Conservation (phyloP, 2,113 vertebrate genomes). For the Percopsis transmontana region DNA sequence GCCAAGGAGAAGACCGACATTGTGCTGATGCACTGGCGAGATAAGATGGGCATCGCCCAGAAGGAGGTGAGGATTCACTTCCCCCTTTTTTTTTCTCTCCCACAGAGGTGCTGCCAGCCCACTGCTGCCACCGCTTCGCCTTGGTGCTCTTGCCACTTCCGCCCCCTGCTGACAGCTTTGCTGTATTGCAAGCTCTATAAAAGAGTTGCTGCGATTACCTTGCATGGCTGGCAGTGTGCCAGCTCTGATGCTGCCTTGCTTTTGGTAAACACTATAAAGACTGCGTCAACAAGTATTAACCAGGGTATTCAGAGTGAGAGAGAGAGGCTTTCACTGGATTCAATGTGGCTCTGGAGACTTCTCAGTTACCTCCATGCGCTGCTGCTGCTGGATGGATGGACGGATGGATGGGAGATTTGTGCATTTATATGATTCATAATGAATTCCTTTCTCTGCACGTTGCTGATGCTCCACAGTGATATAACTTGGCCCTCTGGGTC, state of each 20-base stretch:
- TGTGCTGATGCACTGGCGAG: slow-evolving; percentile 97
- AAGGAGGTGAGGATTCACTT: slow-evolving; percentile 87
- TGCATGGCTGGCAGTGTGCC: slow-evolving; percentile 29
- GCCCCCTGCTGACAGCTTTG: slow-evolving; percentile 35
- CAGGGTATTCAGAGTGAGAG: no score
- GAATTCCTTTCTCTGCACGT: background rate
- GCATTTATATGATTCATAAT: background rate
- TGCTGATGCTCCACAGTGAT: slow-evolving; percentile 5
- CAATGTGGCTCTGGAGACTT: no score
- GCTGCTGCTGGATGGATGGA: no score
- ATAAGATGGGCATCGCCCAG: slow-evolving; percentile 97
- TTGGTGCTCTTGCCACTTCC: background rate
- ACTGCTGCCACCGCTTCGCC: slow-evolving; percentile 25
- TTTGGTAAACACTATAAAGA: background rate
- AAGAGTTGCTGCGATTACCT: slow-evolving; percentile 12
- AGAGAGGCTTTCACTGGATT: no score
- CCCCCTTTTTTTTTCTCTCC: background rate
- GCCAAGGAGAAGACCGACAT: slow-evolving; percentile 98
- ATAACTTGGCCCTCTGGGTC: no score
- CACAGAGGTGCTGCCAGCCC: background rate
- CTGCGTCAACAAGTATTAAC: no score
- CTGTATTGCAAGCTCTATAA: slow-evolving; percentile 11
- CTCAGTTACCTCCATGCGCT: no score
- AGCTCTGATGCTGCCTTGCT: slow-evolving; percentile 8
- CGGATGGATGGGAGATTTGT: no score